Conservation (phyloP, 2,113 vertebrate genomes). For the Pycnonotus jocosus region DNA sequence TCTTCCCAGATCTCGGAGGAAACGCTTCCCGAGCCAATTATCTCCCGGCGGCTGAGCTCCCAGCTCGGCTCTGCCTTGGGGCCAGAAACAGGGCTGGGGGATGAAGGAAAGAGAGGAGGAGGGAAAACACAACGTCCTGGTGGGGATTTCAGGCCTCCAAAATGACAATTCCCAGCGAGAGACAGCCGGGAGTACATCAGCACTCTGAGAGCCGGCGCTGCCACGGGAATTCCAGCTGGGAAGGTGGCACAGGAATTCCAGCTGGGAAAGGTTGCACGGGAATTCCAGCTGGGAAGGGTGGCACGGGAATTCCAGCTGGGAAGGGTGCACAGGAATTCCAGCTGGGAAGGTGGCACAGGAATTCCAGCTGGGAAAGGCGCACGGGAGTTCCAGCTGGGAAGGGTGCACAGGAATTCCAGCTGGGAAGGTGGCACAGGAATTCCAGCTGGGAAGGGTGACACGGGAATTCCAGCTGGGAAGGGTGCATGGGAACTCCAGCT, state of each 20-base stretch:
- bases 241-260: background rate
- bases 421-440: no score
- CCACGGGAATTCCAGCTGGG: background rate
- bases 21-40: conserved; percentile 63
- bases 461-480: no score
- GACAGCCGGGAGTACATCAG: background rate
- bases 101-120: background rate
- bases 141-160: background rate
- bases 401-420: background rate
- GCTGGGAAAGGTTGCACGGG: no score
- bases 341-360: background rate
- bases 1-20: conserved; percentile 42
- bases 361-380: background rate
- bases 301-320: background rate
- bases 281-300: no score
- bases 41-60: conserved; percentile 20
- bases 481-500: accelerated
- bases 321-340: background rate
- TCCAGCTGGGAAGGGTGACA: no score
- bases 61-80: background rate
- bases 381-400: background rate
- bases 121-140: background rate
- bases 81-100: accelerated
- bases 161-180: background rate
- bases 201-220: accelerated